Percentiles rank a stretch among this genome's conserved stretches.
These are phyloP conservation scores for Lepas anatifera DNA, from an alignment of 2,888 invertebrate genomes.

Conservation along the genomic window DNA sequence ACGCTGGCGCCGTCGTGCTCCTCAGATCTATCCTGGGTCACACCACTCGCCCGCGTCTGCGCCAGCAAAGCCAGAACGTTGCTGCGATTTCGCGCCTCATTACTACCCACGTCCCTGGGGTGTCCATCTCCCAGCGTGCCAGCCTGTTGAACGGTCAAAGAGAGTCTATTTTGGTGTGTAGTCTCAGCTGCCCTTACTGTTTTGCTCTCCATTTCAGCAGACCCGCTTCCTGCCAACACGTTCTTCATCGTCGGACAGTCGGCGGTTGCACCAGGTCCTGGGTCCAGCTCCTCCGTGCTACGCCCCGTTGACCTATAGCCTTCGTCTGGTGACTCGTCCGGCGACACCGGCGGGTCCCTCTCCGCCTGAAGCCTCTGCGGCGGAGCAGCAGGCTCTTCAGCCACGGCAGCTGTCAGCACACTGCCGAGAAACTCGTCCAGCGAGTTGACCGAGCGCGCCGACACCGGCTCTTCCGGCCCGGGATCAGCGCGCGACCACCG, in stretches of 20 bases:
- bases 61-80: not conserved
- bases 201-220: too few relatives aligned
- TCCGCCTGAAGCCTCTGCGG: not conserved
- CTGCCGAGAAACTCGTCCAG: slow-evolving; percentile 1
- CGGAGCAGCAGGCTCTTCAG: not conserved
- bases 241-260: too few relatives aligned
- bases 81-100: not conserved
- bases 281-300: not conserved
- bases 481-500: not conserved
- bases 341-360: not conserved
- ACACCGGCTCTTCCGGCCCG: not conserved
- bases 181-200: too few relatives aligned
- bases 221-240: too few relatives aligned
- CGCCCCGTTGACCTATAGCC: not conserved
- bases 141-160: too few relatives aligned
- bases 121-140: too few relatives aligned
- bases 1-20: not conserved
- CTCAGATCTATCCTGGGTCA: too few relatives aligned
- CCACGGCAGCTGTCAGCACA: not conserved
- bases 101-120: not conserved
- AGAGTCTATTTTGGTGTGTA: too few relatives aligned
- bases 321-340: not conserved
- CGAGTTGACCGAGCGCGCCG: not conserved
- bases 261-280: too few relatives aligned
- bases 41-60: too few relatives aligned